A percentile compares a stretch with the other conserved stretches of the same genome.
phyloP scores from a whole-genome alignment of 2,797 vertebrate species.

The Hafferia zeledoni region DNA sequence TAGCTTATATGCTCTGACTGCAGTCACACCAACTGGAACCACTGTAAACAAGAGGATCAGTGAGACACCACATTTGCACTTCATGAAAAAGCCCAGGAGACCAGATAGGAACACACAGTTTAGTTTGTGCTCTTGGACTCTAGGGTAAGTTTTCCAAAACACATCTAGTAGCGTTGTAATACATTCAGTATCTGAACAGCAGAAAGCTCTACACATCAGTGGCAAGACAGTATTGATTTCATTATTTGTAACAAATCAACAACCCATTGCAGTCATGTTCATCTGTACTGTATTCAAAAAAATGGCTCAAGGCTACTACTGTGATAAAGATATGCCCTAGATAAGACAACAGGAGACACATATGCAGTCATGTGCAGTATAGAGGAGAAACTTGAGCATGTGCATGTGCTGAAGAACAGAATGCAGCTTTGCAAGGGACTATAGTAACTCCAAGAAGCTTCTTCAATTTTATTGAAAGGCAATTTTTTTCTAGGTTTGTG shows the following conservation, averaged over 20 bases:
- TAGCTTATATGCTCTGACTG: neutral
- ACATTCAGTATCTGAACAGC: neutral
- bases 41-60: neutral
- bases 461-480: neutral
- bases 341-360: neutral
- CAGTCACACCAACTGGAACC: neutral
- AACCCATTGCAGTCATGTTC: neutral
- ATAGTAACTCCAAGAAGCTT: neutral
- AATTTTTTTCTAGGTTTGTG: neutral
- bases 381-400: neutral
- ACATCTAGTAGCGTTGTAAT: neutral
- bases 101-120: neutral
- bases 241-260: neutral
- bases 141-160: neutral
- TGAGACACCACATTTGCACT: neutral
- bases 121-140: neutral
- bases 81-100: neutral
- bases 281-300: neutral
- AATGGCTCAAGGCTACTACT: neutral
- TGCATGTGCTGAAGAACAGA: neutral
- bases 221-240: neutral
- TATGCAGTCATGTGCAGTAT: neutral
- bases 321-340: neutral
- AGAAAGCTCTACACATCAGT: neutral
- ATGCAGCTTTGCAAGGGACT: neutral